These are phyloP conservation scores for Pogonocichla stellata DNA, from an alignment of 2,113 vertebrate species.

Conservation along the genomic window DNA sequence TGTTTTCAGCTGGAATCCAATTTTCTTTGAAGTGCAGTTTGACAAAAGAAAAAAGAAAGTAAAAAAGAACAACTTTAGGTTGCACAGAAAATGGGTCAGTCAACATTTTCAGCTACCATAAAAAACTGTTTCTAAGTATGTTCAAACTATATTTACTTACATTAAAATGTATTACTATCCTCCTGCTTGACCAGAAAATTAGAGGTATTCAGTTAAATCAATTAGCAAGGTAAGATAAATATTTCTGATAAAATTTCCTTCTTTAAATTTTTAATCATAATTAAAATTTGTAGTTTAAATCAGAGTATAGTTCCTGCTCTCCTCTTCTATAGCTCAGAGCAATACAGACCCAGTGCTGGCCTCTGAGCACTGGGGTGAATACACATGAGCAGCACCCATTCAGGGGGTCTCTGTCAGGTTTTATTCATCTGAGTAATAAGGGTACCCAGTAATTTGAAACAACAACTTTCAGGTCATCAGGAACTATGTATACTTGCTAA, in stretches of 20 bases:
- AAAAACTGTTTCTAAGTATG: not conserved
- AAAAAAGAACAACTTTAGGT: not conserved
- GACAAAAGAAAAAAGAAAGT: not conserved
- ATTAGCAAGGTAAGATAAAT: not conserved
- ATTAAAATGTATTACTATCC: not conserved
- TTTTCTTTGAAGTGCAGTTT: not conserved
- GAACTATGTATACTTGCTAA: not conserved
- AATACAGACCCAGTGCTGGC: not conserved
- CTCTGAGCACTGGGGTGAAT: not conserved
- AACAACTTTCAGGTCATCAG: not conserved
- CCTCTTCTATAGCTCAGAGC: not conserved
- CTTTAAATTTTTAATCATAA: not conserved
- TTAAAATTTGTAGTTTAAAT: not conserved
- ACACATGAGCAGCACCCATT: not conserved
- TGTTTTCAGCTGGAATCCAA: not conserved
- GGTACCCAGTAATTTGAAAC: not conserved
- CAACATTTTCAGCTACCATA: not conserved
- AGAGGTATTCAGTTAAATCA: not conserved
- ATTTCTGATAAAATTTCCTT: not conserved
- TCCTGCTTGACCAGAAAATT: not conserved
- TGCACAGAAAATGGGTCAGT: not conserved
- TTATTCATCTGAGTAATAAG: not conserved
- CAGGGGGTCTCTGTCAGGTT: not conserved
- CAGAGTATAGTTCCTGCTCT: not conserved
- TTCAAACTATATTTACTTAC: not conserved